Evolutionary conservation across 2,888 invertebrate genomes (phyloP).

Genomic region (Ophion slaviceki): DNA sequence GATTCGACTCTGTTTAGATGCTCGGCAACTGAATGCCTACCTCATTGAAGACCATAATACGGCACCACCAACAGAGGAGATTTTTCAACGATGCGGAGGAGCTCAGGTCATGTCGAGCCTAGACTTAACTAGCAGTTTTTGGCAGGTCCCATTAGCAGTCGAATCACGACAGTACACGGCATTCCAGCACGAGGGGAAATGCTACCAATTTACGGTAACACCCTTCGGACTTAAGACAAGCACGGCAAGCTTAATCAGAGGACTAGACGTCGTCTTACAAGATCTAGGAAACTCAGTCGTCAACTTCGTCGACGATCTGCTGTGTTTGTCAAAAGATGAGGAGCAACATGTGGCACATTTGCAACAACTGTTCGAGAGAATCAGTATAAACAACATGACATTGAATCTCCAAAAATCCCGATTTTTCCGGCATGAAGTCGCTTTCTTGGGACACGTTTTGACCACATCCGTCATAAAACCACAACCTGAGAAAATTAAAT

Average conservation of each 20-base stretch:
- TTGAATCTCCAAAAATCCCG: conserved; percentile 66
- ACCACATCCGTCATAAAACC: conserved; percentile 62
- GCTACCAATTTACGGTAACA: neutral
- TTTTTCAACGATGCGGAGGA: neutral
- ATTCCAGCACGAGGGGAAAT: neutral
- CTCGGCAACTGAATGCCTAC: conserved; percentile 1
- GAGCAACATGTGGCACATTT: conserved; percentile 48
- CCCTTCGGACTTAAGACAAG: neutral
- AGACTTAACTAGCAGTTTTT: conserved; percentile 12
- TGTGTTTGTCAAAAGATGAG: conserved; percentile 8
- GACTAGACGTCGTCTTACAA: no score
- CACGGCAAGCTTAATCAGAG: no score
- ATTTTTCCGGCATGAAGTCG: conserved; percentile 66
- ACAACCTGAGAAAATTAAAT: conserved; percentile 65
- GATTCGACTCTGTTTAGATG: conserved; percentile 6
- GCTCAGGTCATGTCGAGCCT: neutral
- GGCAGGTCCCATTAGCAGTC: neutral
- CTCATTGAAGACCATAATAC: neutral
- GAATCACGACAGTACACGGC: neutral
- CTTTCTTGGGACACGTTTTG: conserved; percentile 70
- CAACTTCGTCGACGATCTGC: conserved; percentile 55
- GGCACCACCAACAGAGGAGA: neutral
- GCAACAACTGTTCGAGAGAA: conserved; percentile 47
- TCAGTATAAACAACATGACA: conserved; percentile 64
- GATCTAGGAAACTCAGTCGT: neutral